phyloP scores from a whole-genome alignment of 2,113 vertebrate genomes.

The Ceratotherium simum region DNA sequence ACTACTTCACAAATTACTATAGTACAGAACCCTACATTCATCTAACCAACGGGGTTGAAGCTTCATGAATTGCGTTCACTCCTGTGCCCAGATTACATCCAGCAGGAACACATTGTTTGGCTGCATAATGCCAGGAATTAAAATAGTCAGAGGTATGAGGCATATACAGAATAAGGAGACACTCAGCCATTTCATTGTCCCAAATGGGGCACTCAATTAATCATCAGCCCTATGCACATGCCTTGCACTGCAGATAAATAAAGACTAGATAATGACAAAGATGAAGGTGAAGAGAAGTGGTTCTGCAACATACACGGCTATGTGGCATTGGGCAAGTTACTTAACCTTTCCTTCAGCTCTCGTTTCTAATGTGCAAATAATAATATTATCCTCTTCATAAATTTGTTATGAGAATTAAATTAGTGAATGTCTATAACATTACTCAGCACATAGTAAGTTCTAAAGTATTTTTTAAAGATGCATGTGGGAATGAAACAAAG shows the following conservation, averaged over 20 bases:
- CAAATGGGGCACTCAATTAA: not conserved
- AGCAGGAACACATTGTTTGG: not conserved
- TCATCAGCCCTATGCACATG: not conserved
- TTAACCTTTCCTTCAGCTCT: not conserved
- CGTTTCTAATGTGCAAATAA: not conserved
- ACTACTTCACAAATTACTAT: conserved; percentile 6
- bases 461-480: conserved; percentile 36
- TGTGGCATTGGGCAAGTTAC: not conserved
- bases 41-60: not conserved
- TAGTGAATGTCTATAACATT: not conserved
- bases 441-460: not conserved
- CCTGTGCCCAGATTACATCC: not conserved
- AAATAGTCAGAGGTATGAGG: not conserved
- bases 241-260: not conserved
- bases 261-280: not conserved
- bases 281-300: not conserved
- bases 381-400: not conserved
- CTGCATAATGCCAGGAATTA: not conserved
- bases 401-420: not conserved
- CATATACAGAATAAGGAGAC: not conserved
- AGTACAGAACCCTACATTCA: not conserved
- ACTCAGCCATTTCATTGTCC: not conserved
- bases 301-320: not conserved
- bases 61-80: not conserved
- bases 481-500: not conserved